phyloP scores from a whole-genome alignment of 2,113 vertebrate species.

The Carassius auratus region DNA sequence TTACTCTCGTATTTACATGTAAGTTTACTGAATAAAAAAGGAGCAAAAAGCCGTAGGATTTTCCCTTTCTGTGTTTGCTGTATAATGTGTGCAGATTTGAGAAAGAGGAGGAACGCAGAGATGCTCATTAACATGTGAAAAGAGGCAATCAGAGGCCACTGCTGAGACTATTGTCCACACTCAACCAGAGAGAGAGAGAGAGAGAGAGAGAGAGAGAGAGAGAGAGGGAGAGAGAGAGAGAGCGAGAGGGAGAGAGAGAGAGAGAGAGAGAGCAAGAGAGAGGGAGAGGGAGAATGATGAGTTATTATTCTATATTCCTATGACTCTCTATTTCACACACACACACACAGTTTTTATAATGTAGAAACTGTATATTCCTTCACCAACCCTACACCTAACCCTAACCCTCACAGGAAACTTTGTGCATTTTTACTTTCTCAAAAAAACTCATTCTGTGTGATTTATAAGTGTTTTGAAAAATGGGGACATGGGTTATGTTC shows the following conservation, averaged over 20 bases:
- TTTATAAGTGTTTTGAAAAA: no score
- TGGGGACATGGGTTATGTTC: no score
- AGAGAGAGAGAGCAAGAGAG: slow-evolving; percentile 48
- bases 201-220: slow-evolving; percentile 36
- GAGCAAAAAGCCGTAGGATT: slow-evolving; percentile 73
- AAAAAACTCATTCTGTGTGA: no score
- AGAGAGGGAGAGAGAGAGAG: slow-evolving; percentile 36
- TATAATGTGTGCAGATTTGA: slow-evolving; percentile 85
- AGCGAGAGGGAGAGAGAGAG: no score
- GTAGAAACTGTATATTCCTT: no score
- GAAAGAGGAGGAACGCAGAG: slow-evolving; percentile 92
- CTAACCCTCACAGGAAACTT: no score
- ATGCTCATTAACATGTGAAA: slow-evolving; percentile 99
- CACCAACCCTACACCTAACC: no score
- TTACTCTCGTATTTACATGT: slow-evolving; percentile 99
- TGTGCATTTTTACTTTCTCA: no score
- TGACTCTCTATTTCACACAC: background rate
- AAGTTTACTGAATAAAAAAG: slow-evolving; percentile 88
- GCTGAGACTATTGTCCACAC: slow-evolving; percentile 96
- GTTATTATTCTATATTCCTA: background rate
- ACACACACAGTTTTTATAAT: no score
- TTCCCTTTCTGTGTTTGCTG: slow-evolving; percentile 78
- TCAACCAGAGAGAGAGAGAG: no score
- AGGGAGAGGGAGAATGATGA: background rate
- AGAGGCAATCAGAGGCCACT: slow-evolving; percentile 97